Percentiles rank a stretch among this genome's conserved stretches.
Conservation (phyloP, 1,140 invertebrate genomes). For the Panagrolaimus sp. region DNA sequence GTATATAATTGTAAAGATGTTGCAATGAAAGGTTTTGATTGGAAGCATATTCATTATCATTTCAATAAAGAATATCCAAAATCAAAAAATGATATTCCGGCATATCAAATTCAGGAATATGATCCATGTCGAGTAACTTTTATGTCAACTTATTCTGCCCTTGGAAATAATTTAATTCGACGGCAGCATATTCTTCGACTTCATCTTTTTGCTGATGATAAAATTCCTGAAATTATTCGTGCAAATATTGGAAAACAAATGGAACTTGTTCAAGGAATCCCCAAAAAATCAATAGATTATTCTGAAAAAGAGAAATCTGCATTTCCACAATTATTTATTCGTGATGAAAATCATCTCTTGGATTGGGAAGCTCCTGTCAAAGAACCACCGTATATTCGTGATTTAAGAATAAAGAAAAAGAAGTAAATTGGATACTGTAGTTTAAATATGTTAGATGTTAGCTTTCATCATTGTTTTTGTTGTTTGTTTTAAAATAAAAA, state of each 20-base stretch:
- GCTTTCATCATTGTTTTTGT: no score
- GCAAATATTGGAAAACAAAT: slow-evolving; percentile 57
- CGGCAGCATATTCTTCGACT: slow-evolving; percentile 47
- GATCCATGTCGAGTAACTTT: slow-evolving; percentile 53
- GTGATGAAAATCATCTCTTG: slow-evolving; percentile 36
- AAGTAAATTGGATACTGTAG: background rate
- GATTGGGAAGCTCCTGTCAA: slow-evolving; percentile 44
- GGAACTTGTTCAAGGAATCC: slow-evolving; percentile 51
- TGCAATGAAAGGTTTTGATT: slow-evolving; percentile 58
- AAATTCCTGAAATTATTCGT: slow-evolving; percentile 51
- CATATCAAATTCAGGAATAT: slow-evolving; percentile 57
- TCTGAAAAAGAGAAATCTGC: slow-evolving; percentile 45
- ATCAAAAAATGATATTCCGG: slow-evolving; percentile 49
- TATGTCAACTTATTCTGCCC: slow-evolving; percentile 37
- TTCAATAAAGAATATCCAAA: slow-evolving; percentile 55
- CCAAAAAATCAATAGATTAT: slow-evolving; percentile 56
- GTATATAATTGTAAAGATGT: slow-evolving; percentile 55
- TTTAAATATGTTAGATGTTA: slow-evolving; percentile 1
- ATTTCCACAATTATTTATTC: slow-evolving; percentile 46
- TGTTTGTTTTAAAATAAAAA: background rate
- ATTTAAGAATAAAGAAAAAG: slow-evolving; percentile 14
- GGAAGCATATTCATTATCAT: slow-evolving; percentile 54
- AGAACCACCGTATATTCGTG: background rate
- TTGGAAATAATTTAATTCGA: slow-evolving; percentile 41
- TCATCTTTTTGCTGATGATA: slow-evolving; percentile 55